These are phyloP conservation scores for Chloropsis hardwickii DNA, from an alignment of 2,113 vertebrate species.

Conservation along the genomic window DNA sequence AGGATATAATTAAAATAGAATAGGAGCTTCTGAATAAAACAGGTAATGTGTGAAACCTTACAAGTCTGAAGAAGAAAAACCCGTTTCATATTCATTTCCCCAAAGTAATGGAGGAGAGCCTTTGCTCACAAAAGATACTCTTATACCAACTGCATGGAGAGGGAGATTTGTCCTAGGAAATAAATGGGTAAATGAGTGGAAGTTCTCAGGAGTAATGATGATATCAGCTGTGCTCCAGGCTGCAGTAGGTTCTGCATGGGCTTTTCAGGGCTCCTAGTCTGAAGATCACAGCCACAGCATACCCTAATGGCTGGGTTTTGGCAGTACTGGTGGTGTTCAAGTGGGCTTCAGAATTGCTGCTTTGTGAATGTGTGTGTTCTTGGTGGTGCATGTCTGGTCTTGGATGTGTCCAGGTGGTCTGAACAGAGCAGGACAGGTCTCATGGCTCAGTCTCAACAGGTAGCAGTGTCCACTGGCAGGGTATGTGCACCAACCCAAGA, in stretches of 20 bases:
- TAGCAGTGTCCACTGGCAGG: background rate
- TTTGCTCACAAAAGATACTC: background rate
- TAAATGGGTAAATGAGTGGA: background rate
- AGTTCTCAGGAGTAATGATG: background rate
- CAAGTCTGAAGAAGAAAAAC: background rate
- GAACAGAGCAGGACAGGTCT: background rate
- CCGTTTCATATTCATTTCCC: background rate
- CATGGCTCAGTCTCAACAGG: background rate
- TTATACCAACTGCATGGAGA: background rate
- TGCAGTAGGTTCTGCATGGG: fast-evolving
- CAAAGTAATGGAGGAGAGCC: background rate
- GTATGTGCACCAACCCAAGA: fast-evolving
- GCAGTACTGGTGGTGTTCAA: background rate
- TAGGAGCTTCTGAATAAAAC: background rate
- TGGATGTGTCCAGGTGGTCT: fast-evolving
- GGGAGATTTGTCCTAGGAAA: background rate
- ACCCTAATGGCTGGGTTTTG: fast-evolving
- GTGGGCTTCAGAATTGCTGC: background rate
- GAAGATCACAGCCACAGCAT: fast-evolving
- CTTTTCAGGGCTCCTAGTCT: background rate
- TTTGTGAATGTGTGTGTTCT: background rate
- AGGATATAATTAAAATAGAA: constrained; percentile 24
- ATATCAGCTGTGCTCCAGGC: background rate
- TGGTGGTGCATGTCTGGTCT: background rate
- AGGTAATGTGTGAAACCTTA: background rate